Conservation (phyloP, 2,113 vertebrate species). For the Leucopternis melanops region DNA sequence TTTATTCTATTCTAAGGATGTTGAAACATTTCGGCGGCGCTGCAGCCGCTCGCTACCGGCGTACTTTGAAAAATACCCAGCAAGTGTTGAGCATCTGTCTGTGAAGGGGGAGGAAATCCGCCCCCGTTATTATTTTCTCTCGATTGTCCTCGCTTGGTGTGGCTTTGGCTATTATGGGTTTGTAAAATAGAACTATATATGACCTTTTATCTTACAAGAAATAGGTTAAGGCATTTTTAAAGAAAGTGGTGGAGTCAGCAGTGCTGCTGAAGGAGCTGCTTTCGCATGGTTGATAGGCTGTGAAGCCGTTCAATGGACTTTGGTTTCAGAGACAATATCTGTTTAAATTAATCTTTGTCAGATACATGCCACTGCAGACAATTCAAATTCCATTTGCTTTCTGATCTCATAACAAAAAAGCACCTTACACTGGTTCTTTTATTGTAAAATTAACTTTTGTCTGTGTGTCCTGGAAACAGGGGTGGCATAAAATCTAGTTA, state of each 20-base stretch:
- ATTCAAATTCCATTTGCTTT: constrained; percentile 68
- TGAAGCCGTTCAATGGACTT: constrained; percentile 67
- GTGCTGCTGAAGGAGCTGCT: constrained; percentile 56
- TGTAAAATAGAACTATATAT: constrained; percentile 65
- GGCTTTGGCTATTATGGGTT: constrained; percentile 54
- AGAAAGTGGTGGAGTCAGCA: constrained; percentile 65
- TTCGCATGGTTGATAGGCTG: constrained; percentile 63
- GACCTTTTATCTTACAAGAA: constrained; percentile 65
- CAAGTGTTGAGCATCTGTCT: constrained; percentile 42
- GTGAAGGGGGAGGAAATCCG: constrained; percentile 22
- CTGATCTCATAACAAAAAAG: constrained; percentile 67
- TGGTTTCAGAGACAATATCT: constrained; percentile 67
- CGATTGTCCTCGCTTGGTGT: constrained; percentile 36
- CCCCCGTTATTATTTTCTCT: constrained; percentile 45
- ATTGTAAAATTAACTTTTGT: constrained; percentile 67
- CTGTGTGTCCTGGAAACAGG: constrained; percentile 56
- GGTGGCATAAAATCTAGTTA: constrained; percentile 59
- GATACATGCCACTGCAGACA: constrained; percentile 60
- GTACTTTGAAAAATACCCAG: constrained; percentile 36
- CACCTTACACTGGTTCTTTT: constrained; percentile 58
- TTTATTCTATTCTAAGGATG: background rate
- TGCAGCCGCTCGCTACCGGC: background rate
- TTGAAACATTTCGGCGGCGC: background rate
- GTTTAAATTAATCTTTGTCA: constrained; percentile 72
- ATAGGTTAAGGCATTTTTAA: constrained; percentile 64